These are phyloP conservation scores for Aphis gossypii DNA, from an alignment of 1,140 invertebrate species.

Conservation along the genomic window DNA sequence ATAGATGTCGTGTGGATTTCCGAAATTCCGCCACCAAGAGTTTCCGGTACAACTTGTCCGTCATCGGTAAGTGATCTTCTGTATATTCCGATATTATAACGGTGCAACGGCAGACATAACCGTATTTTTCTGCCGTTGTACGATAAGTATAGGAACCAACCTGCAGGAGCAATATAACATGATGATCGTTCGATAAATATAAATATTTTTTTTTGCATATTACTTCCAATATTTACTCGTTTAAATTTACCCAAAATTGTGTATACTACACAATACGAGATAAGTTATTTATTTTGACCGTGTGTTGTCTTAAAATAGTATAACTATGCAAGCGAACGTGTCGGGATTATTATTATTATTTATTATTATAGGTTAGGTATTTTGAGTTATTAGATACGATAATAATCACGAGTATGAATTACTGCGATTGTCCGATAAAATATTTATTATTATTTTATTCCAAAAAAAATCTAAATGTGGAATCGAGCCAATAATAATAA, in stretches of 20 bases:
- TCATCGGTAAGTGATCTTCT: conserved; percentile 77
- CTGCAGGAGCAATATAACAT: not conserved
- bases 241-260: not conserved
- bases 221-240: not conserved
- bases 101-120: not conserved
- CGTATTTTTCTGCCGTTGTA: not conserved
- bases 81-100: not conserved
- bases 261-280: no score
- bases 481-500: not conserved
- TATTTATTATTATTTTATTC: conserved; percentile 15
- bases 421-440: not conserved
- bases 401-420: conserved; percentile 3
- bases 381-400: conserved; percentile 2
- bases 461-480: not conserved
- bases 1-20: conserved; percentile 88
- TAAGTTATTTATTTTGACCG: not conserved
- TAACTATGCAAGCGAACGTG: not conserved
- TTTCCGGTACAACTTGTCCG: conserved; percentile 85
- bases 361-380: conserved; percentile 10
- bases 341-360: not conserved
- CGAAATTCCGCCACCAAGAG: conserved; percentile 85
- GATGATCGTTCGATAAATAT: not conserved
- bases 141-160: no score
- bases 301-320: not conserved
- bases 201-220: not conserved